Evolutionary conservation across 2,797 vertebrate species (phyloP), one percentile per base, ranked within the genome.

Genomic region (Bradypodion ventrale): DNA sequence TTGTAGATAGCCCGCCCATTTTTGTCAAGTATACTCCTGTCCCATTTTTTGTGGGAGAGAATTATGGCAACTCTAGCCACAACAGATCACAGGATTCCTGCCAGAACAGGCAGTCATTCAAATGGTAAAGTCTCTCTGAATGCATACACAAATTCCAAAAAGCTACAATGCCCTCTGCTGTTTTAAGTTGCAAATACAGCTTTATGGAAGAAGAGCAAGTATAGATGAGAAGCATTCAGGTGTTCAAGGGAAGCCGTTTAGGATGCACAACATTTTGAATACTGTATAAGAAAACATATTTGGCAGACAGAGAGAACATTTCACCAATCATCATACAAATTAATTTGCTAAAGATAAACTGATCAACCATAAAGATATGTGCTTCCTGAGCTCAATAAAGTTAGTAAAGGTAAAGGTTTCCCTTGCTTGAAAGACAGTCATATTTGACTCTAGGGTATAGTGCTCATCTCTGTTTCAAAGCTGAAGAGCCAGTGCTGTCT

Each of bases 151-250:
- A 1, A 8, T 1, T 68, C 62, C 42, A 15, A 60, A 27, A 13
- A 76, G 4, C 27, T 70, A 82, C 0, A 86, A 79, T 56, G 85
- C 88, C 89, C 91, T 90, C 93, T 89, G 75, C 59, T 88, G 91
- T 80, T 82, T 59, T 27, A 2, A 1, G 7, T 12, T 27, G 59
- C 59, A 89, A 90, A 90, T 70, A 88, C 83, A 49, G 76, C 42
- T n/a, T 66, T 35, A 16, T 8, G 40, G 29, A n/a, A 59, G 87
- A 75, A 0, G 63, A 19, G 42, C 29, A 13, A 19, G 16, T 37
- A 35, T 21, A 68, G 32, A 32, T 12, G 12, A 29, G 2, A 12
- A n/a, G 29, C 27, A 63, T 10, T 63, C 29, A 4, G 56, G 15
- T 59, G 15, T 23, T 66, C 15, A 35, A 56, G 1, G 3, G 13